phyloP scores from a whole-genome alignment of 1,140 invertebrate species.

The Hyposmocoma kahamanoa region DNA sequence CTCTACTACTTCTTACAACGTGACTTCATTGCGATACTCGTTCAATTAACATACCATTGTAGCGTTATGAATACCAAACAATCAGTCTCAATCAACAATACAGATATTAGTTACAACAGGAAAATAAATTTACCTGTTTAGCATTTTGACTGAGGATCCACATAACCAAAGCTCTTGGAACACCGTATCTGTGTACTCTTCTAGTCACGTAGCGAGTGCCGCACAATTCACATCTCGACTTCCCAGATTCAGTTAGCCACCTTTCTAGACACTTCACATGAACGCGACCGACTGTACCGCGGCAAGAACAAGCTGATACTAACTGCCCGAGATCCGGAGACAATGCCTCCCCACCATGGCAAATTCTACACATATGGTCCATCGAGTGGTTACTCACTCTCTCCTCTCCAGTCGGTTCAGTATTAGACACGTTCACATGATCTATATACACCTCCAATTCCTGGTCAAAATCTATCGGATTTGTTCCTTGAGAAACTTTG shows the following conservation, averaged over 20 bases:
- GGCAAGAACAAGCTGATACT: slow-evolving; percentile 73
- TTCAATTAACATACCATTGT: too few species aligned
- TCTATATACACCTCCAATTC: slow-evolving; percentile 13
- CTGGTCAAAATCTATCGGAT: slow-evolving; percentile 26
- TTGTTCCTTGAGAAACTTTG: slow-evolving; percentile 14
- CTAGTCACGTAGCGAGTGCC: slow-evolving; percentile 73
- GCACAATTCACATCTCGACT: slow-evolving; percentile 76
- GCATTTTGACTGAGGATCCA: slow-evolving; percentile 75
- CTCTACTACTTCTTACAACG: too few species aligned
- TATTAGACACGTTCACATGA: slow-evolving; percentile 8
- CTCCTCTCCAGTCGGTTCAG: slow-evolving; percentile 27
- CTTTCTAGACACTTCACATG: slow-evolving; percentile 80
- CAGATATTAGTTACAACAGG: too few species aligned
- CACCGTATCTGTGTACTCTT: slow-evolving; percentile 72
- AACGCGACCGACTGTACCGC: slow-evolving; percentile 79
- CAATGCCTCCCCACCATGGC: slow-evolving; percentile 49
- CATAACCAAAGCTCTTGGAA: slow-evolving; percentile 66
- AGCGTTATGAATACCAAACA: too few species aligned
- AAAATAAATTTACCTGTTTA: slow-evolving; percentile 71
- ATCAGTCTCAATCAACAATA: too few species aligned
- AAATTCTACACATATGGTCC: slow-evolving; percentile 58
- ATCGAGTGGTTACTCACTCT: slow-evolving; percentile 34
- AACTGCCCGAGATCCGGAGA: slow-evolving; percentile 40
- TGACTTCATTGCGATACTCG: too few species aligned
- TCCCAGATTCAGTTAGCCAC: slow-evolving; percentile 79